Percentiles rank a stretch among this genome's conserved stretches.
These are phyloP conservation scores for Carcharodon carcharias DNA, from an alignment of 2,797 vertebrate species.

Conservation along the genomic window DNA sequence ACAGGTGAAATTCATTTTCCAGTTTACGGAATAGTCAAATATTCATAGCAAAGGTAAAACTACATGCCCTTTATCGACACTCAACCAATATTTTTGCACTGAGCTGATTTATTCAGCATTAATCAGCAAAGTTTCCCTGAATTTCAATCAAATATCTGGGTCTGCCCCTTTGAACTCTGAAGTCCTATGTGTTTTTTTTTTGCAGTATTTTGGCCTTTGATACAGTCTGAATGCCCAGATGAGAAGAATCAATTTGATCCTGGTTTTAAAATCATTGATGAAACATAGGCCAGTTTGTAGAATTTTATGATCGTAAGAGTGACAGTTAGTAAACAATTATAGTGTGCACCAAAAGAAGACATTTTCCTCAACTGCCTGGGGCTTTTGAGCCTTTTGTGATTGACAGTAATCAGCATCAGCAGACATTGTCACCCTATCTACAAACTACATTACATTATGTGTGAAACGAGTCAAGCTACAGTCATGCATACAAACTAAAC, in stretches of 20 bases:
- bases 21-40: not conserved
- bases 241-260: conserved; percentile 10
- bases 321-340: not conserved
- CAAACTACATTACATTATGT: not conserved
- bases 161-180: not conserved
- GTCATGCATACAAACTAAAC: not conserved
- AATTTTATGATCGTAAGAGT: not conserved
- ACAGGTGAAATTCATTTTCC: not conserved
- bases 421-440: not conserved
- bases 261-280: not conserved
- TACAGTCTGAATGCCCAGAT: not conserved
- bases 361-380: not conserved
- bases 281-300: not conserved
- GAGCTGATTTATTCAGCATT: not conserved
- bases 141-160: not conserved
- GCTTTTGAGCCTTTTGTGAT: not conserved
- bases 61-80: not conserved
- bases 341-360: not conserved
- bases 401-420: not conserved
- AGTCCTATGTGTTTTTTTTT: too few relatives aligned
- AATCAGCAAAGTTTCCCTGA: not conserved
- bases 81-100: not conserved
- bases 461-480: not conserved
- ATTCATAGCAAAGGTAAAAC: not conserved
- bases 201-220: not conserved